A percentile compares a stretch with the other conserved stretches of the same genome.
Evolutionary conservation across 2,113 vertebrate genomes (phyloP).

Genomic region (Mormyrus iriodes): DNA sequence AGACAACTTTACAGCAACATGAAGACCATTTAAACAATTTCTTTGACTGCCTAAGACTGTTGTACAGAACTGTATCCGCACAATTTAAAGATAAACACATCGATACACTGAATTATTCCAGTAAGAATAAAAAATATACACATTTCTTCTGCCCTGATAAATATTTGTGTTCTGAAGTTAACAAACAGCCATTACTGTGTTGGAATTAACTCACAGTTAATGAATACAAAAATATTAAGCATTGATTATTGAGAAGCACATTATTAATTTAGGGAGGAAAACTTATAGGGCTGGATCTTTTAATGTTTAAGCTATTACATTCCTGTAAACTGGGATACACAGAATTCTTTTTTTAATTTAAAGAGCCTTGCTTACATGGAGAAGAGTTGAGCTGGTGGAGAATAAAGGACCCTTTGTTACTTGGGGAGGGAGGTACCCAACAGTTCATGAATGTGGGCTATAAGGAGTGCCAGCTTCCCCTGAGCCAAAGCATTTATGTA

Average conservation of each 20-base stretch:
- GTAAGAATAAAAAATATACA: background rate
- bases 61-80: background rate
- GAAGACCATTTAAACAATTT: background rate
- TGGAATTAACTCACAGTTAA: background rate
- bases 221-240: background rate
- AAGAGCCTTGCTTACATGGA: background rate
- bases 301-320: background rate
- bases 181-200: background rate
- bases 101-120: background rate
- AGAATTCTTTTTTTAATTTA: background rate
- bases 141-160: background rate
- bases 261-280: background rate
- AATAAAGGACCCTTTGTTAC: background rate
- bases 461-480: background rate
- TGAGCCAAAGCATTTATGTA: background rate
- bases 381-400: background rate
- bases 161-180: background rate
- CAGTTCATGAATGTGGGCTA: background rate
- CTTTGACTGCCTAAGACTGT: background rate
- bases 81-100: background rate
- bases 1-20: background rate
- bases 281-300: background rate
- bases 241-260: background rate
- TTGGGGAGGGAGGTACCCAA: background rate
- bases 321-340: background rate